phyloP scores from a whole-genome alignment of 2,888 invertebrate species.

The Latrodectus hesperus region DNA sequence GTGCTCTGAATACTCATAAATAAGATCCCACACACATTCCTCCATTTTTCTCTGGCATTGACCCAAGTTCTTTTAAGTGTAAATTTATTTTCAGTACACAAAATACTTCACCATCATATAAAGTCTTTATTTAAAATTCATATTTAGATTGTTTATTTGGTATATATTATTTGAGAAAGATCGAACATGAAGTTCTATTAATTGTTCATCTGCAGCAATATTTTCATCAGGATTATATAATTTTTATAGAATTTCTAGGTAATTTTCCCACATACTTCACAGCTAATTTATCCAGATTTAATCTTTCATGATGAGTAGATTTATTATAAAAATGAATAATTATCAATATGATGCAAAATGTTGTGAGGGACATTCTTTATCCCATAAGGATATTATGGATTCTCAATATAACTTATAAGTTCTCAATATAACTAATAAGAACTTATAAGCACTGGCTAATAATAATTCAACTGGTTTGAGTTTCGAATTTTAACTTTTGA shows the following conservation, averaged over 20 bases:
- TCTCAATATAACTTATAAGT: not conserved
- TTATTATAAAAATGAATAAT: not conserved
- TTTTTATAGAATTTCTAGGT: not conserved
- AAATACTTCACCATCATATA: not conserved
- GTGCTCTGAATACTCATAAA: not conserved
- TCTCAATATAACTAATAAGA: too few relatives aligned
- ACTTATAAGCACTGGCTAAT: too few relatives aligned
- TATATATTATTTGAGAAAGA: conserved; percentile 9
- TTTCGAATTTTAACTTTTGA: too few relatives aligned
- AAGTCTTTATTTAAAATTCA: not conserved
- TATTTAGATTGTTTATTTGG: not conserved
- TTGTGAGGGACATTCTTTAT: conserved; percentile 8
- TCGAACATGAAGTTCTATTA: conserved; percentile 9
- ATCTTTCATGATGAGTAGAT: not conserved
- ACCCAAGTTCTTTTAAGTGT: not conserved
- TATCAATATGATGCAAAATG: not conserved
- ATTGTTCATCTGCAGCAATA: conserved; percentile 14
- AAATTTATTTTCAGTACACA: too few relatives aligned
- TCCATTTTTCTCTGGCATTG: conserved; percentile 13
- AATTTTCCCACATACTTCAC: conserved; percentile 1
- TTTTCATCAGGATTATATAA: conserved; percentile 8
- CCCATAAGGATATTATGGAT: conserved; percentile 4
- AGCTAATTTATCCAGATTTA: not conserved
- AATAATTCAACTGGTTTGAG: too few relatives aligned
- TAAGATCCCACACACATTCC: conserved; percentile 12